Evolutionary conservation across 2,113 vertebrate species (phyloP), one percentile per base, ranked within the genome.

Genomic region (Paraplagusia blochii): DNA sequence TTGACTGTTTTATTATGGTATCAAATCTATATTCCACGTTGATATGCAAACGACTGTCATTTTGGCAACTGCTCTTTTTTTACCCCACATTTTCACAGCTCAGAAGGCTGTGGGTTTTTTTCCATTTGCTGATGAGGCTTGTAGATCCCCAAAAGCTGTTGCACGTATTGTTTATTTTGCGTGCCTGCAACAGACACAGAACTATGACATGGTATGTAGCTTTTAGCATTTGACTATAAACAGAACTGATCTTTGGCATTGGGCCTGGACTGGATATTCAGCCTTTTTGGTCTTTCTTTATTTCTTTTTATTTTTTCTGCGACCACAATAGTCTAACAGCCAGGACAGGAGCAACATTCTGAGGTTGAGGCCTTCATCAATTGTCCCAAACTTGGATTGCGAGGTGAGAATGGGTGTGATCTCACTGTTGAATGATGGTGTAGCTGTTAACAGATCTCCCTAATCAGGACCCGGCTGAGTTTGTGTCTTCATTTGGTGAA

Each of bases 401-500:
- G 53, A 51, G 64, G 46, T 17, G 67, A 61, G 77, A 63, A 73
- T 67, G 53, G 77, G 74, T 70, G 79, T 53, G 61, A 64, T 73
- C 59, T 36, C 1, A 47, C 12, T 2, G 53, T 59, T 84, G 79
- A 84, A 44, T 79, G 79, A 84, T 82, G 73, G 61, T 69, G 74
- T 53, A 58, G 54, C 54, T 48, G 60, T 74, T 46, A 5, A 40
- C 15, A 9, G 53, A 79, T 80, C 52, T 29, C 68, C 68, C 79
- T 80, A 66, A 74, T 82, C 85, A 76, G 81, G 81, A 78, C 17
- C 1, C 4, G 8, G 70, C 48, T 70, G 69, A 81, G 17, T 66
- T 69, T 62, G 52, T 38, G 66, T 76, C 71, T 74, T 74, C 64
- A 68, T 82, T 79, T 79, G 66, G 68, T 29, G 2, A n/a, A 6